A percentile compares a stretch with the other conserved stretches of the same genome.
phyloP scores from a whole-genome alignment of 2,113 vertebrate species.

The Mobula hypostoma region DNA sequence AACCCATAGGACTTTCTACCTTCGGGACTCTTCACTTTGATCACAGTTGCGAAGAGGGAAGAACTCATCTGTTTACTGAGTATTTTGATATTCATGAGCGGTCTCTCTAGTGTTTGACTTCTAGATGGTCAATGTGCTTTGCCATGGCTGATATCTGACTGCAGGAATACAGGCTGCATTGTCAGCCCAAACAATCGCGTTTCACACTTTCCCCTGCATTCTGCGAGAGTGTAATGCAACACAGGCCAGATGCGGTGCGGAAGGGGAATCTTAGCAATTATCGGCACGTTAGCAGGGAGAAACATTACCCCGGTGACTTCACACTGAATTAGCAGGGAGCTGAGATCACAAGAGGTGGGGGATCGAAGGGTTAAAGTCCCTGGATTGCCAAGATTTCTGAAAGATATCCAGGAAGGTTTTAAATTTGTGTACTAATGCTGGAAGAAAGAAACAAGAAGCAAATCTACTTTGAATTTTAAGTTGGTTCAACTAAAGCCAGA shows the following conservation, averaged over 20 bases:
- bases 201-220: background rate
- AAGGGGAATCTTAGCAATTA: background rate
- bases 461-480: conserved; percentile 34
- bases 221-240: background rate
- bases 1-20: background rate
- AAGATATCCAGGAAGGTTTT: background rate
- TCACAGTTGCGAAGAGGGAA: background rate
- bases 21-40: background rate
- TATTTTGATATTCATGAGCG: background rate
- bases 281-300: background rate
- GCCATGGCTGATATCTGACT: background rate
- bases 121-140: background rate
- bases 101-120: background rate
- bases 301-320: background rate
- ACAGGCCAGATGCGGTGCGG: background rate
- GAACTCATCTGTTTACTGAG: background rate
- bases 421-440: conserved; percentile 11
- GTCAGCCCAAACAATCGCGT: background rate
- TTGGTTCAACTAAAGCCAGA: conserved; percentile 11
- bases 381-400: background rate
- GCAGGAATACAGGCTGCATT: background rate
- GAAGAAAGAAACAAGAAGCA: background rate
- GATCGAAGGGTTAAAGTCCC: background rate
- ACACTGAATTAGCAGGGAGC: background rate
- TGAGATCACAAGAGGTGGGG: background rate